Conservation (phyloP, 2,113 vertebrate species). For the Turdus rufiventris region DNA sequence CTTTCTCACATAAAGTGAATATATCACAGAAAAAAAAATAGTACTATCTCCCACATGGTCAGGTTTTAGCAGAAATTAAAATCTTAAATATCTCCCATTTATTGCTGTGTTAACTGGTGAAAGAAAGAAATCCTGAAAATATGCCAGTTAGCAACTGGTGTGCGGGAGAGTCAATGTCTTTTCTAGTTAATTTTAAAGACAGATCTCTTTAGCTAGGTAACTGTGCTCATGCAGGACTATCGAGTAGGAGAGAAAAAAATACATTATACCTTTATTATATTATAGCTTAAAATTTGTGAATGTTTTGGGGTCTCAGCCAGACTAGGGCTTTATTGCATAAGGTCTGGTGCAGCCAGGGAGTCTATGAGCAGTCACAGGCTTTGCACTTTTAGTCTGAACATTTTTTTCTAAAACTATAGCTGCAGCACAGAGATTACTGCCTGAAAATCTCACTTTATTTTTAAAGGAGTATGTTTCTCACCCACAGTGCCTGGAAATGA, state of each 20-base stretch:
- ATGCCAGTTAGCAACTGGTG: neutral
- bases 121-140: neutral
- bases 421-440: neutral
- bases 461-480: slow-evolving; percentile 48
- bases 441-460: slow-evolving; percentile 57
- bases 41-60: neutral
- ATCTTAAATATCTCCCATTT: slow-evolving; percentile 27
- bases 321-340: neutral
- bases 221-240: neutral
- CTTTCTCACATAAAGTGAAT: slow-evolving; percentile 1
- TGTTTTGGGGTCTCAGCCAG: neutral
- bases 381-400: neutral
- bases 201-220: neutral
- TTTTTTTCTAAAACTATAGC: slow-evolving; percentile 6
- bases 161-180: neutral
- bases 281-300: neutral
- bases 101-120: neutral
- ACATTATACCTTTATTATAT: neutral
- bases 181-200: neutral
- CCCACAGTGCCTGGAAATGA: slow-evolving; percentile 56
- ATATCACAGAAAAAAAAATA: slow-evolving; percentile 8
- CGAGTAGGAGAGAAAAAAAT: neutral
- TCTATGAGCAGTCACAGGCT: slow-evolving; percentile 15
- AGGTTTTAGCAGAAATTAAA: slow-evolving; percentile 40
- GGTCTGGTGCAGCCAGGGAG: neutral